phyloP scores from a whole-genome alignment of 2,888 invertebrate genomes.

The Rhabditoides inermis region DNA sequence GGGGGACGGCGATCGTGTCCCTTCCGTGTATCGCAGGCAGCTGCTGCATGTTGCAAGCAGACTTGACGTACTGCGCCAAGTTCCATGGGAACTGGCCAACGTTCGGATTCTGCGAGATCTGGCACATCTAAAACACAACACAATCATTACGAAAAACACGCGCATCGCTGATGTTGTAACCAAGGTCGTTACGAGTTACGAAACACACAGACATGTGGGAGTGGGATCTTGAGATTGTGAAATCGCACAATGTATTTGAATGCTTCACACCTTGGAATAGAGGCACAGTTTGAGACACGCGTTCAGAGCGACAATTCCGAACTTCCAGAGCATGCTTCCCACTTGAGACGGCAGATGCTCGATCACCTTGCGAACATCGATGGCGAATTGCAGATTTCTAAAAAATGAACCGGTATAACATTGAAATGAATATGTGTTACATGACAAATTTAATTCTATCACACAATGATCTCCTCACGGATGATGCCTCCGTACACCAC shows the following conservation, averaged over 20 bases:
- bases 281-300: conserved; percentile 78
- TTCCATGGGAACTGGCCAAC: conserved; percentile 84
- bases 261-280: conserved; percentile 67
- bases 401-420: background rate
- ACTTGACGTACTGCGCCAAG: conserved; percentile 65
- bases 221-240: too few species aligned
- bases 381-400: conserved; percentile 46
- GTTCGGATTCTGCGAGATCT: conserved; percentile 76
- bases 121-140: too few species aligned
- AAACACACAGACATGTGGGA: too few species aligned
- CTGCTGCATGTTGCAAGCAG: conserved; percentile 30
- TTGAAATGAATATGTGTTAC: background rate
- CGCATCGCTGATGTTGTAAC: too few species aligned
- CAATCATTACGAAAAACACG: too few species aligned
- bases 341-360: conserved; percentile 74
- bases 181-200: too few species aligned
- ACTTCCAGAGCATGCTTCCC: conserved; percentile 86
- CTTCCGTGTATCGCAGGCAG: too few species aligned
- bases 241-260: too few species aligned
- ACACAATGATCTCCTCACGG: conserved; percentile 46
- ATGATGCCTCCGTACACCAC: conserved; percentile 79
- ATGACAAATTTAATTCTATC: too few species aligned
- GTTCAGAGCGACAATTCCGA: conserved; percentile 84
- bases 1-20: too few species aligned
- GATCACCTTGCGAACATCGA: conserved; percentile 44